These are phyloP conservation scores for Diaprepes abbreviatus DNA, from an alignment of 2,888 invertebrate species.

Conservation along the genomic window DNA sequence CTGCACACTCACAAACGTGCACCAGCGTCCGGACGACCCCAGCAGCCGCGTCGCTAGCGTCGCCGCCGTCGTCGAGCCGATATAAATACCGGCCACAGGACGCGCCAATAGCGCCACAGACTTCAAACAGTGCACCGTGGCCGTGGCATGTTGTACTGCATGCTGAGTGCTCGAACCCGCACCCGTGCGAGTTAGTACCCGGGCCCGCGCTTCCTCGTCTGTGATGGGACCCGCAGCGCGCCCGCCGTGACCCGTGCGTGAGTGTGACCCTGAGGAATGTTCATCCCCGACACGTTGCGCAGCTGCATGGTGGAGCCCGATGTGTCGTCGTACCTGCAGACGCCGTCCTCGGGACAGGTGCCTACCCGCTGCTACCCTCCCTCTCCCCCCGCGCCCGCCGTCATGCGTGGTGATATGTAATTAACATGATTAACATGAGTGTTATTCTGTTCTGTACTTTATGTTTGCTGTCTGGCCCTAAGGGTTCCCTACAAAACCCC, in stretches of 20 bases:
- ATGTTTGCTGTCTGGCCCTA: conserved; percentile 57
- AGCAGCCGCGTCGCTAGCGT: conserved; percentile 53
- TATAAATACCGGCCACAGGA: conserved; percentile 53
- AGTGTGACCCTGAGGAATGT: conserved; percentile 76
- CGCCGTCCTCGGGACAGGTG: conserved; percentile 96
- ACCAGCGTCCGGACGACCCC: conserved; percentile 48
- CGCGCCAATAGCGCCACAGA: conserved; percentile 47
- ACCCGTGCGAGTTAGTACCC: conserved; percentile 36
- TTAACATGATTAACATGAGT: conserved; percentile 70
- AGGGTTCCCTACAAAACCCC: conserved; percentile 42
- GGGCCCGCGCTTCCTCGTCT: conserved; percentile 49
- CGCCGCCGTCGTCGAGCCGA: conserved; percentile 57
- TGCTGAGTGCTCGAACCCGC: conserved; percentile 34
- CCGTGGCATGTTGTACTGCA: conserved; percentile 42
- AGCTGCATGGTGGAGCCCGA: conserved; percentile 97
- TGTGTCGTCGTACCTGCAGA: conserved; percentile 94
- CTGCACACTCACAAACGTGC: conserved; percentile 33
- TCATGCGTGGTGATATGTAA: conserved; percentile 69
- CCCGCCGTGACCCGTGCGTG: conserved; percentile 63
- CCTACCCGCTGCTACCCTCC: conserved; percentile 73
- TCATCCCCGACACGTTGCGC: conserved; percentile 93
- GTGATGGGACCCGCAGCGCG: conserved; percentile 63
- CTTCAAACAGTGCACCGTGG: conserved; percentile 46
- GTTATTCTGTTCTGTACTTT: conserved; percentile 65
- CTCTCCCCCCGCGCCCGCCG: conserved; percentile 66